These are phyloP conservation scores for Hartigia nigra DNA, from an alignment of 2,888 invertebrate genomes.

Conservation along the genomic window DNA sequence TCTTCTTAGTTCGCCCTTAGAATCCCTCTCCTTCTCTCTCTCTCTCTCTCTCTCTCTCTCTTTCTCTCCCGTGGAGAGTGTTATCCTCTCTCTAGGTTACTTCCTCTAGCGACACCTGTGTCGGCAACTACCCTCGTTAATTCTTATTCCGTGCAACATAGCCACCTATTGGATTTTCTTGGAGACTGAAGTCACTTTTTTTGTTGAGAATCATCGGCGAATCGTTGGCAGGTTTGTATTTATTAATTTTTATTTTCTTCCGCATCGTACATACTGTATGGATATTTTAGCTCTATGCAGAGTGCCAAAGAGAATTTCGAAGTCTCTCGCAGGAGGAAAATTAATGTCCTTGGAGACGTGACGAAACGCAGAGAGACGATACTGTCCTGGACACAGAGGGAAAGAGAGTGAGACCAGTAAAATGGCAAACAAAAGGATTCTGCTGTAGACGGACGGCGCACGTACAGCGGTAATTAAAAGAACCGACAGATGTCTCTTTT, in stretches of 20 bases:
- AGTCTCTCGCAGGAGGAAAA: slow-evolving; percentile 24
- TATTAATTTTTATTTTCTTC: not conserved
- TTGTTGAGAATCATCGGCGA: not conserved
- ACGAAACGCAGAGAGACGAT: slow-evolving; percentile 37
- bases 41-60: slow-evolving; percentile 34
- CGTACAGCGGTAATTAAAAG: slow-evolving; percentile 65
- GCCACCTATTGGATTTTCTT: not conserved
- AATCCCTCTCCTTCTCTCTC: slow-evolving; percentile 6
- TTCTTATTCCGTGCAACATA: slow-evolving; percentile 46
- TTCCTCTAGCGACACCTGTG: slow-evolving; percentile 61
- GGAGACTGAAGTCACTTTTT: not conserved
- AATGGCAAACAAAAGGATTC: slow-evolving; percentile 56
- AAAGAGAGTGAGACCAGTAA: slow-evolving; percentile 30
- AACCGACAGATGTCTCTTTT: slow-evolving; percentile 64
- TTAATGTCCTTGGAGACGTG: slow-evolving; percentile 44
- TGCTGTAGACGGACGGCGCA: slow-evolving; percentile 43
- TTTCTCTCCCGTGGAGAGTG: slow-evolving; percentile 16
- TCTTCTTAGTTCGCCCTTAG: slow-evolving; percentile 29
- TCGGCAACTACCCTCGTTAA: slow-evolving; percentile 66
- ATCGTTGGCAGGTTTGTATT: not conserved
- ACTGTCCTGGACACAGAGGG: slow-evolving; percentile 2
- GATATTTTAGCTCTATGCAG: not conserved
- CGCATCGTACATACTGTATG: not conserved
- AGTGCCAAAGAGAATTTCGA: slow-evolving; percentile 20
- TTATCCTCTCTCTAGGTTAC: slow-evolving; percentile 36